Evolutionary conservation across 2,113 vertebrate species (phyloP).

Genomic region (Upupa epops): DNA sequence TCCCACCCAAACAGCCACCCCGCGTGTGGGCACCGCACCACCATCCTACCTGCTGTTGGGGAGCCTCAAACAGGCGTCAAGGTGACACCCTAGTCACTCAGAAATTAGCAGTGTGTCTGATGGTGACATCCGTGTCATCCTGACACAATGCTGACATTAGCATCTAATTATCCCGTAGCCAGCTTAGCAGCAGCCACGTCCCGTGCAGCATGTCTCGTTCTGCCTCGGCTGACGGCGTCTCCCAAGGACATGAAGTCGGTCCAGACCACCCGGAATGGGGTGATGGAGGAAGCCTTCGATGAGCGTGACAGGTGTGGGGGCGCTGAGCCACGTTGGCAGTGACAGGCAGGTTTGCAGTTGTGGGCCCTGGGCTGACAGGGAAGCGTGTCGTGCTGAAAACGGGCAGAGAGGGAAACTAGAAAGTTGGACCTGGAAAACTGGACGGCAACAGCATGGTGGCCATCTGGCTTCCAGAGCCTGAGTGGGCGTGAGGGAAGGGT

Average conservation of each 20-base stretch:
- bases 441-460: accelerated
- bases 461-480: background rate
- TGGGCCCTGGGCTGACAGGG: background rate
- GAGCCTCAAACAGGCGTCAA: background rate
- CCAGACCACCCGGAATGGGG: background rate
- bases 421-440: background rate
- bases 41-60: background rate
- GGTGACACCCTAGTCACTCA: constrained; percentile 46
- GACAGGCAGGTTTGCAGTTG: background rate
- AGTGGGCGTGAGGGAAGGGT: accelerated
- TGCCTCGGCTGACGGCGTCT: background rate
- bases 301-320: accelerated
- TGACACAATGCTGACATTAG: constrained; percentile 62
- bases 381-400: accelerated
- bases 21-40: background rate
- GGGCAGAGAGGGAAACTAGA: accelerated
- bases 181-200: constrained; percentile 49
- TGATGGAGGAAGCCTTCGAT: accelerated
- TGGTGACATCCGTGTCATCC: constrained; percentile 49
- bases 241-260: background rate
- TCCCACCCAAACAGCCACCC: background rate
- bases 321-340: accelerated
- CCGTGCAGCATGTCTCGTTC: background rate
- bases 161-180: constrained; percentile 52
- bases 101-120: constrained; percentile 3